Conservation (phyloP, 2,113 vertebrate species). For the Herpetotheres cachinnans region DNA sequence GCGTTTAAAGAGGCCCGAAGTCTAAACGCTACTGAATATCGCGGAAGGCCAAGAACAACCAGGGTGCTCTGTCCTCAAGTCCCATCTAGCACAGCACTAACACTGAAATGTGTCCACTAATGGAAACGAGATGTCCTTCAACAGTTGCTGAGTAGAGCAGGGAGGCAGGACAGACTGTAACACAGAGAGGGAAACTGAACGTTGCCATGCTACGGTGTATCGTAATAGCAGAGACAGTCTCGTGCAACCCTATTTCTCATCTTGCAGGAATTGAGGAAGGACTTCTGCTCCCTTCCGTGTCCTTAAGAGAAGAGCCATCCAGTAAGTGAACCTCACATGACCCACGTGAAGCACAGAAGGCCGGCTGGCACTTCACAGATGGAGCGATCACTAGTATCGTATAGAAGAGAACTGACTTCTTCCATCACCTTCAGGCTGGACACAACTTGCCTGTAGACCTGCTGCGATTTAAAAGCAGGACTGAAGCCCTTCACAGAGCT, state of each 20-base stretch:
- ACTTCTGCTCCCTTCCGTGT: neutral
- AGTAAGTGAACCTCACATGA: neutral
- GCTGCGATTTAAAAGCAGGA: neutral
- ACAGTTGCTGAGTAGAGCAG: neutral
- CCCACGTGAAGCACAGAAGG: neutral
- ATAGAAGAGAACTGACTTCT: neutral
- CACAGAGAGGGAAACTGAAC: neutral
- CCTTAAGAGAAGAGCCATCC: neutral
- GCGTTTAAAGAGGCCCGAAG: neutral
- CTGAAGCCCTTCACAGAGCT: neutral
- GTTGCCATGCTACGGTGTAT: neutral
- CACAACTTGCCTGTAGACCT: neutral
- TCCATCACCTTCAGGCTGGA: neutral
- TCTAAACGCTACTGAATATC: neutral
- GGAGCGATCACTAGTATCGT: neutral
- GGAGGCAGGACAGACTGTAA: neutral
- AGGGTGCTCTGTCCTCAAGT: neutral
- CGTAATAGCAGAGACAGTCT: neutral
- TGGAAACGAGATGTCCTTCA: neutral
- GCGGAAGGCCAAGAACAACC: neutral
- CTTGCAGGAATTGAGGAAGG: neutral
- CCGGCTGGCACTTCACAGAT: neutral
- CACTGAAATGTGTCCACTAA: neutral
- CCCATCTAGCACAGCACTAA: neutral
- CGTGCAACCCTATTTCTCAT: neutral